Evolutionary conservation across 2,797 vertebrate genomes (phyloP).

Genomic region (Acanthopagrus latus): DNA sequence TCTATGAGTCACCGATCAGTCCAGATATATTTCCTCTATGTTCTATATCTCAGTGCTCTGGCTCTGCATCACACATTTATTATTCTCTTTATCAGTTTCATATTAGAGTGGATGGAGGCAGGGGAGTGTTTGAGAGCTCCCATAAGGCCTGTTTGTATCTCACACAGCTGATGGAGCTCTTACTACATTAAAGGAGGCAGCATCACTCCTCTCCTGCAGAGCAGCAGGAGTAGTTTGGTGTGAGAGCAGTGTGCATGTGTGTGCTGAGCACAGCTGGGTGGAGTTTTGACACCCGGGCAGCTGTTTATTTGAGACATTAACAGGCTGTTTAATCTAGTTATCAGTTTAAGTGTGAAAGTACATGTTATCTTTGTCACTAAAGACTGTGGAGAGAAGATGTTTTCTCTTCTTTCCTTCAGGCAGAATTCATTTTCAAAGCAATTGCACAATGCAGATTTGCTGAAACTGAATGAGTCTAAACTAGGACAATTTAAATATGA

Average conservation of each 20-base stretch:
- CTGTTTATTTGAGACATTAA: slow-evolving; percentile 15
- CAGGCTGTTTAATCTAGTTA: slow-evolving; percentile 5
- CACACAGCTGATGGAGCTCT: slow-evolving; percentile 26
- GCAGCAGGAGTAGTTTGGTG: not conserved
- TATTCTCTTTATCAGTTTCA: slow-evolving; percentile 12
- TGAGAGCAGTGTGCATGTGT: slow-evolving; percentile 1
- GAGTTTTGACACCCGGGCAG: not conserved
- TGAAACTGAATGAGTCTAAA: not conserved
- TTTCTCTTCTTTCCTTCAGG: not conserved
- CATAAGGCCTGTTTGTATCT: slow-evolving; percentile 33
- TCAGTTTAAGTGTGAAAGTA: slow-evolving; percentile 11
- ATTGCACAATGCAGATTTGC: not conserved
- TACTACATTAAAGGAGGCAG: not conserved
- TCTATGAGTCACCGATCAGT: not conserved
- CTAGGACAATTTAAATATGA: not conserved
- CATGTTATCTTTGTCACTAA: slow-evolving; percentile 3
- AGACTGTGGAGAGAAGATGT: not conserved
- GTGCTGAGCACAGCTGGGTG: slow-evolving; percentile 5
- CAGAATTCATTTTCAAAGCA: not conserved
- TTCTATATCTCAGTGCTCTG: not conserved
- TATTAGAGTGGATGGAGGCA: slow-evolving; percentile 28
- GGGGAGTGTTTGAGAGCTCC: slow-evolving; percentile 28
- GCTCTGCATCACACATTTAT: not conserved
- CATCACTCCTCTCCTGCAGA: slow-evolving; percentile 10
- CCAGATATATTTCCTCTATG: not conserved